Evolutionary conservation across 2,888 invertebrate species (phyloP).

Genomic region (Agelastica alni): DNA sequence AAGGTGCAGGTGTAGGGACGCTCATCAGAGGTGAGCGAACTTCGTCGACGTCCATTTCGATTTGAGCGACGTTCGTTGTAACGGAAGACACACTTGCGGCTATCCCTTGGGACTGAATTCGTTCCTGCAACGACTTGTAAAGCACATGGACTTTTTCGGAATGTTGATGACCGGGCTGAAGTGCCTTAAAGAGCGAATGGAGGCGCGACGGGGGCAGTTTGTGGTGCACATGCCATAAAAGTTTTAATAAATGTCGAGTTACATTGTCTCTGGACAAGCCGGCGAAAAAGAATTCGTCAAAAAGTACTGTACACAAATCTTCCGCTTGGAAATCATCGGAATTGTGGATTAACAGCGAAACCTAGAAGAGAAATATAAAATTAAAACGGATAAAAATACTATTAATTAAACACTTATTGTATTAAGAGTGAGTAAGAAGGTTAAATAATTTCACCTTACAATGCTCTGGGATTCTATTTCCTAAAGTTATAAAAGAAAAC

Average conservation of each 20-base stretch:
- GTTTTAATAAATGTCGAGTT: constrained; percentile 84
- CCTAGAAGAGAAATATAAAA: constrained; percentile 57
- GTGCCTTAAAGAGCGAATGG: constrained; percentile 78
- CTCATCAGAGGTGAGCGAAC: constrained; percentile 83
- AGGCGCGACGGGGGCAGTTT: constrained; percentile 80
- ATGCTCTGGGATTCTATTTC: too few species aligned
- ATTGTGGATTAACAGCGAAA: constrained; percentile 81
- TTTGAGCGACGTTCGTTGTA: constrained; percentile 64
- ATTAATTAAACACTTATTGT: too few species aligned
- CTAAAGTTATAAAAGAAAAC: too few species aligned
- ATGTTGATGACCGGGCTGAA: constrained; percentile 78
- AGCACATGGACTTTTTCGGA: constrained; percentile 82
- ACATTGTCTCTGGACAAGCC: constrained; percentile 89
- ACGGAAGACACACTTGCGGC: too few species aligned
- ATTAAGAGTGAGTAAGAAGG: too few species aligned
- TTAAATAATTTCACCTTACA: too few species aligned
- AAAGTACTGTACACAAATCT: constrained; percentile 92
- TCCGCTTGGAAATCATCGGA: constrained; percentile 91
- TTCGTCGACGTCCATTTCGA: constrained; percentile 70
- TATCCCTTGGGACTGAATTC: constrained; percentile 73
- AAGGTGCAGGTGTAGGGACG: constrained; percentile 81
- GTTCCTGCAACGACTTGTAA: constrained; percentile 77
- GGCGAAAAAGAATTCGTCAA: constrained; percentile 94
- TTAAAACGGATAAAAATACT: too few species aligned
- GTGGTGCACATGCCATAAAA: constrained; percentile 88